phyloP scores from a whole-genome alignment of 2,888 invertebrate genomes.

The Eupeodes luniger region DNA sequence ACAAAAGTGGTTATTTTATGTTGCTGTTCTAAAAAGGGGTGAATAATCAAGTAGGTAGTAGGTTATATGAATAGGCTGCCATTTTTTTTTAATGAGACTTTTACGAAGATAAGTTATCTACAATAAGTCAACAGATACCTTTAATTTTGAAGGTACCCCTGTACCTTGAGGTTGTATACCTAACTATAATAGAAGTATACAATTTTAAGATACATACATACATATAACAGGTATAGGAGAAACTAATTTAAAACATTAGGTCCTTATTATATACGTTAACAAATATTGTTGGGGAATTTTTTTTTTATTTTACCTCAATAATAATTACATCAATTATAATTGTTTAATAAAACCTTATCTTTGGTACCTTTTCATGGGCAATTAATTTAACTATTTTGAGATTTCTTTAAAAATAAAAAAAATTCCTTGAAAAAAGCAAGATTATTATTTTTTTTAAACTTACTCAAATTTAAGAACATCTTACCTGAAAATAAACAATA shows the following conservation, averaged over 20 bases:
- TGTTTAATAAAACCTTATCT: too few relatives aligned
- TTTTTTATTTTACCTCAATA: background rate
- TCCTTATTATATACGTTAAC: background rate
- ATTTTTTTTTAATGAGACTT: conserved; percentile 38
- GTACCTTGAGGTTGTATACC: too few relatives aligned
- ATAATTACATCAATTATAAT: too few relatives aligned
- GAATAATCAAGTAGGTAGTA: conserved; percentile 69
- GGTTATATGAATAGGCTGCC: conserved; percentile 21
- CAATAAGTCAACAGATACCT: conserved; percentile 41
- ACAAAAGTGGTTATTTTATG: conserved; percentile 3
- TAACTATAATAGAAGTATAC: too few relatives aligned
- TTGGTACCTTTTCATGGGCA: too few relatives aligned
- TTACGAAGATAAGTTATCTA: conserved; percentile 37
- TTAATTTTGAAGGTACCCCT: conserved; percentile 6
- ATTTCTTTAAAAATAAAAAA: too few relatives aligned
- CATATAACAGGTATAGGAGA: background rate
- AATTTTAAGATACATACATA: too few relatives aligned
- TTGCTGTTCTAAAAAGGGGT: conserved; percentile 53
- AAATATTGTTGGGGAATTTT: background rate
- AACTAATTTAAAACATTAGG: background rate
- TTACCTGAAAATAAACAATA: too few relatives aligned
- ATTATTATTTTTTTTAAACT: too few relatives aligned
- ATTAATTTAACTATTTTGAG: too few relatives aligned
- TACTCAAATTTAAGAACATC: too few relatives aligned
- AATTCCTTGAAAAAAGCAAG: too few relatives aligned